Conservation (phyloP, 2,797 vertebrate genomes). For the Chromobotia macracanthus region DNA sequence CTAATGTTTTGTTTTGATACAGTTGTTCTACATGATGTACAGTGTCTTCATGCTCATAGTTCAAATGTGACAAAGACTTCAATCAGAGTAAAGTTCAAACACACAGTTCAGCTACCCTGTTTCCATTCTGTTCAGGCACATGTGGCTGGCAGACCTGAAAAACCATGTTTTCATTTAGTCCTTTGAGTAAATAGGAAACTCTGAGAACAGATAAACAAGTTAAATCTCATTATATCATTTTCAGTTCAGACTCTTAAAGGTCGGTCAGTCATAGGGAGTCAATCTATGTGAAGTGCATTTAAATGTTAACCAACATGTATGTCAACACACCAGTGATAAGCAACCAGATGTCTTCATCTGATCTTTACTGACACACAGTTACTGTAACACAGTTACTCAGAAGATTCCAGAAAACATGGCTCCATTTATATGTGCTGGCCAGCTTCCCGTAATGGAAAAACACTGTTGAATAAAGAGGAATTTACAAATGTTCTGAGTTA, state of each 20-base stretch:
- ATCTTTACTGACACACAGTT: neutral
- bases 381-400: constrained; percentile 3
- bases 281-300: constrained; percentile 14
- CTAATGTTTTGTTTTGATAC: neutral
- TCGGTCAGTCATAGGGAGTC: constrained; percentile 30
- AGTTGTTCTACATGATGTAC: neutral
- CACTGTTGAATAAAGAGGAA: constrained; percentile 34
- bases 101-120: constrained; percentile 21
- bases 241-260: constrained; percentile 42
- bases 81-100: constrained; percentile 5
- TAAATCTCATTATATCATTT: constrained; percentile 54
- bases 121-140: constrained; percentile 28
- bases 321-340: constrained; percentile 22
- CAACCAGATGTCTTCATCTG: constrained; percentile 3
- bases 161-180: constrained; percentile 66
- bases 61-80: neutral
- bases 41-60: constrained; percentile 1
- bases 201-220: constrained; percentile 53
- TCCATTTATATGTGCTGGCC: constrained; percentile 46
- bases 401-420: constrained; percentile 43
- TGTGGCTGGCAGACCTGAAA: constrained; percentile 50
- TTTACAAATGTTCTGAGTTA: constrained; percentile 22
- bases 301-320: constrained; percentile 25
- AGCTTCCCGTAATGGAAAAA: constrained; percentile 45
- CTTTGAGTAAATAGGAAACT: constrained; percentile 61